A percentile compares a stretch with the other conserved stretches of the same genome.
These are phyloP conservation scores for Leucophenga varia DNA, from an alignment of 1,140 invertebrate species.

Conservation along the genomic window DNA sequence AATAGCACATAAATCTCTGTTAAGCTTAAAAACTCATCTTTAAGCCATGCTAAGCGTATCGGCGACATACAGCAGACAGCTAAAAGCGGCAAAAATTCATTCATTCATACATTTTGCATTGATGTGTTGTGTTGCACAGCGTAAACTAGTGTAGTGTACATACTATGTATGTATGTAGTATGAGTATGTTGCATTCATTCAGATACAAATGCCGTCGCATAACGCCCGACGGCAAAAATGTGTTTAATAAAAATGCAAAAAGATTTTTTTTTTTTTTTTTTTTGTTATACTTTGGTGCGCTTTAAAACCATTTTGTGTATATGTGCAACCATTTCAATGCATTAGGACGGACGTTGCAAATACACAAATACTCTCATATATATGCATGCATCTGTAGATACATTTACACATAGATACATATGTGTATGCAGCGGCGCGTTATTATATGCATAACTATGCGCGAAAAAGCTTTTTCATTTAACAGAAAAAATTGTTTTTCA, in stretches of 20 bases:
- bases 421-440: conserved; percentile 19
- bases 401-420: no score
- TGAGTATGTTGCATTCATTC: no score
- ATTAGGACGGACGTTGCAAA: conserved; percentile 13
- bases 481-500: conserved; percentile 31
- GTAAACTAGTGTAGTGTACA: no score
- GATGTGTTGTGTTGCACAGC: no score
- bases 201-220: neutral
- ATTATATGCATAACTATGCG: conserved; percentile 50
- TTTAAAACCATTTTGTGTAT: conserved; percentile 26
- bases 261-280: no score
- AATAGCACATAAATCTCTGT: no score
- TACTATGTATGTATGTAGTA: no score
- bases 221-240: conserved; percentile 3
- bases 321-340: conserved; percentile 21
- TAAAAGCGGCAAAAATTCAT: neutral
- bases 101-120: no score
- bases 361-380: neutral
- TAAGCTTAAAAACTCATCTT: no score
- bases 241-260: neutral
- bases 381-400: neutral
- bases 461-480: conserved; percentile 52
- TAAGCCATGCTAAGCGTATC: no score
- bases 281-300: neutral
- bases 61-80: neutral